A percentile compares a stretch with the other conserved stretches of the same genome.
phyloP scores from a whole-genome alignment of 2,113 vertebrate genomes.

The Alethe castanea region DNA sequence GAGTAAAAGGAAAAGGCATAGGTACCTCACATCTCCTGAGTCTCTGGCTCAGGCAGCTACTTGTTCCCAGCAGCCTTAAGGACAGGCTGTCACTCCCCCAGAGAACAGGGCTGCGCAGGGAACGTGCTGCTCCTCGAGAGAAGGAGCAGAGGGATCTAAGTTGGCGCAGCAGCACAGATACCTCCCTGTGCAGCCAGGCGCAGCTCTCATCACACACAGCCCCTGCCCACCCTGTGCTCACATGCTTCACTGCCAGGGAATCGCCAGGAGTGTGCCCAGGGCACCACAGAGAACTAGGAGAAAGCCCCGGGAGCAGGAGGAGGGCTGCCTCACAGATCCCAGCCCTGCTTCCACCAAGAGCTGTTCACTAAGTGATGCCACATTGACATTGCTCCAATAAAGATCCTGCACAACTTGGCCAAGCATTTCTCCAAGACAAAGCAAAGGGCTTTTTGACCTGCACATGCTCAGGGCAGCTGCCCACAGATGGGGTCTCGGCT shows the following conservation, averaged over 20 bases:
- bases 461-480: fast-evolving
- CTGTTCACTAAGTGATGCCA: not conserved
- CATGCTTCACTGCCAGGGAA: not conserved
- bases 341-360: not conserved
- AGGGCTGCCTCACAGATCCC: not conserved
- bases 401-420: not conserved
- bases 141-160: not conserved
- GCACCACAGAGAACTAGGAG: fast-evolving
- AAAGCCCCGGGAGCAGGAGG: not conserved
- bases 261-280: fast-evolving
- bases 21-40: not conserved
- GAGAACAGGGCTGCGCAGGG: not conserved
- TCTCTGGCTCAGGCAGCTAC: not conserved
- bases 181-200: not conserved
- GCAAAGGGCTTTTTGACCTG: not conserved
- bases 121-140: fast-evolving
- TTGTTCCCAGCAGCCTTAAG: not conserved
- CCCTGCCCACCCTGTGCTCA: fast-evolving
- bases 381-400: fast-evolving
- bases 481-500: not conserved
- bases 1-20: not conserved
- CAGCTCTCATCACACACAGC: not conserved
- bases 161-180: not conserved
- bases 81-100: not conserved
- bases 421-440: not conserved